A percentile compares a stretch with the other conserved stretches of the same genome.
These are phyloP conservation scores for Cinclus mexicanus DNA, from an alignment of 2,113 vertebrate genomes.

Conservation along the genomic window DNA sequence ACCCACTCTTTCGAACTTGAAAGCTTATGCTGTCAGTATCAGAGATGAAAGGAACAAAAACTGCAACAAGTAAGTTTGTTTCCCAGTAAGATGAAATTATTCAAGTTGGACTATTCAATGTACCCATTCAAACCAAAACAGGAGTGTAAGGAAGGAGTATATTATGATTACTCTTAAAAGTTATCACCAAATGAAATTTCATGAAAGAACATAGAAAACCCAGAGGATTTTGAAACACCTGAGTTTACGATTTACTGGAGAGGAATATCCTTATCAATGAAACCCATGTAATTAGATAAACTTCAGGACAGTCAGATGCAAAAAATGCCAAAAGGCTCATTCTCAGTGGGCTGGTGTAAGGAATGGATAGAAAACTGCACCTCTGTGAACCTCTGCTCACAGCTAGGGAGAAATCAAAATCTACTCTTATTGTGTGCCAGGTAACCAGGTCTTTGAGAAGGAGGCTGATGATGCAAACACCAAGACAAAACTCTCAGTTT, in stretches of 20 bases:
- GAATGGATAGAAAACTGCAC: background rate
- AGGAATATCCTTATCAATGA: background rate
- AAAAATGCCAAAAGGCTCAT: background rate
- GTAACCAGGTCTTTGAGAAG: background rate
- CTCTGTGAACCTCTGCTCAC: background rate
- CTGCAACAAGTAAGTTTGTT: background rate
- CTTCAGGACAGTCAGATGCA: background rate
- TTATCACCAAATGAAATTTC: background rate
- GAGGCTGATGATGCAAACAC: background rate
- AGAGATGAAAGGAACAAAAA: background rate
- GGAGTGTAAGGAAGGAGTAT: background rate
- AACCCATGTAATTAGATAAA: background rate
- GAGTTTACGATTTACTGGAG: background rate
- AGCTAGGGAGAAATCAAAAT: background rate
- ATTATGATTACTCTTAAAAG: background rate
- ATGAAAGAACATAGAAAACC: background rate
- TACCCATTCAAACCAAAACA: background rate
- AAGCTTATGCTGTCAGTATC: background rate
- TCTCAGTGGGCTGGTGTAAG: background rate
- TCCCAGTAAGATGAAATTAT: background rate
- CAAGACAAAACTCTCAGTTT: background rate
- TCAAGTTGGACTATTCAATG: background rate
- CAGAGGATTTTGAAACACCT: background rate
- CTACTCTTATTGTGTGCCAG: background rate
- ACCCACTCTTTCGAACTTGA: accelerated